These are phyloP conservation scores for Gallinago stenura DNA, from an alignment of 2,797 vertebrate genomes.

Conservation along the genomic window DNA sequence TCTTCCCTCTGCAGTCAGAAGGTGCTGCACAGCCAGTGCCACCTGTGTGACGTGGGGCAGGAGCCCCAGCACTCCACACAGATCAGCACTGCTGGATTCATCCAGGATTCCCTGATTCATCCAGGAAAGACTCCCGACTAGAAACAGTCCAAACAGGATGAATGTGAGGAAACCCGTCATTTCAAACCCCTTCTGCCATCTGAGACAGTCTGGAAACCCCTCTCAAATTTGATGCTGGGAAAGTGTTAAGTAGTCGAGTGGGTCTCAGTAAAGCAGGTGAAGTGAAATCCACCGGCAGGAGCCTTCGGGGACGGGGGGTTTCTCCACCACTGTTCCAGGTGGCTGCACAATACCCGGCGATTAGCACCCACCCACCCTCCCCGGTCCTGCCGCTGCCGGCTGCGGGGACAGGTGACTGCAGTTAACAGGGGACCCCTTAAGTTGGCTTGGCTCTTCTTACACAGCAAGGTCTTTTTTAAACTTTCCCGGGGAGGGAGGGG, in stretches of 20 bases:
- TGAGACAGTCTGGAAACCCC: neutral
- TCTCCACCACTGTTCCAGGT: neutral
- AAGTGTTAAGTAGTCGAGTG: neutral
- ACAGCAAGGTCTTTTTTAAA: neutral
- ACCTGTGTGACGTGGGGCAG: rapidly evolving
- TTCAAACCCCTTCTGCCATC: neutral
- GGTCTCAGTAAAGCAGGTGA: neutral
- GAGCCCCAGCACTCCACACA: neutral
- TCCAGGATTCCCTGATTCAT: neutral
- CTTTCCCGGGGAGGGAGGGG: neutral
- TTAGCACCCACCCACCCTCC: neutral
- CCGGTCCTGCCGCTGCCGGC: rapidly evolving
- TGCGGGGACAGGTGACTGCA: neutral
- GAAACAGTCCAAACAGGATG: neutral
- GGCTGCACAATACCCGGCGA: neutral
- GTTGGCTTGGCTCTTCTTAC: neutral
- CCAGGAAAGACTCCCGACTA: neutral
- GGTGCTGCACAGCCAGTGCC: neutral
- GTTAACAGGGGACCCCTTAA: neutral
- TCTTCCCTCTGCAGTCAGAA: neutral
- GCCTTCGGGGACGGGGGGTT: neutral
- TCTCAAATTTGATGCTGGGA: neutral
- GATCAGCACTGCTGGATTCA: neutral
- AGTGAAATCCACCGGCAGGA: neutral
- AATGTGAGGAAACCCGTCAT: neutral